Evolutionary conservation across 2,888 invertebrate genomes (phyloP), one percentile per base, ranked within the genome.

Genomic region (Neoitamus cyanurus): DNA sequence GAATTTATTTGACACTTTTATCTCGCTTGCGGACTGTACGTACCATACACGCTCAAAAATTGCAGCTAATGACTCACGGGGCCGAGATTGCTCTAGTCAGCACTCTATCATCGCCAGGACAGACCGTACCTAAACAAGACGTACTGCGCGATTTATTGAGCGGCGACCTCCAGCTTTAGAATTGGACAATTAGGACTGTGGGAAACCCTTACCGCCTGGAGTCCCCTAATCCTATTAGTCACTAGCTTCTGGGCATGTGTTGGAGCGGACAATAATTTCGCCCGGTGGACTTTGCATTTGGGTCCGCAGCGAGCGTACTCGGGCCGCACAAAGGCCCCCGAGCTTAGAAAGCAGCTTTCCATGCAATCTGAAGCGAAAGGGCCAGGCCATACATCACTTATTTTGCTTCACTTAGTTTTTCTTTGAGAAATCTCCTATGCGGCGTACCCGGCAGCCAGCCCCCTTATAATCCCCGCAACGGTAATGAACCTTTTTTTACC

Each of bases 1-100:
- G 58, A 58, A 58, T 58, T 58, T 58, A 58, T 58, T 20, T 58
- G 58, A 58, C 58, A 58, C 58, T 58, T 58, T 58, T 58, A 58
- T 58, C 20, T 25, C 9, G 20, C 3, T 58, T 20, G 20, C 9
- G 20, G 20, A 20, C 4, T 6, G 5, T 15, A 58, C 58, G 58
- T 58, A 58, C 20, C 58, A 20, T 58, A 58, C 20, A 15, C 20
- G 58, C 9, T 58, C 58, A 58, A 58, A 58, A 58, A 58, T 58
- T 58, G 20, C 58, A 25, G 58, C 58, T 58, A 58, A 58, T 58
- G 58, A 20, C 20, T 20, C 9, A 58, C 58, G 25, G 25, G 25
- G 2, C 58, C 58, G 25, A 58, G 58, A 58, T 58, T 58, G 25
- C 15, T 58, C 9, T 20, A 58, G 58, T 58, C 58, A 25, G 3